Conservation (phyloP, 2,888 invertebrate genomes). For the Liposcelis brunnea region DNA sequence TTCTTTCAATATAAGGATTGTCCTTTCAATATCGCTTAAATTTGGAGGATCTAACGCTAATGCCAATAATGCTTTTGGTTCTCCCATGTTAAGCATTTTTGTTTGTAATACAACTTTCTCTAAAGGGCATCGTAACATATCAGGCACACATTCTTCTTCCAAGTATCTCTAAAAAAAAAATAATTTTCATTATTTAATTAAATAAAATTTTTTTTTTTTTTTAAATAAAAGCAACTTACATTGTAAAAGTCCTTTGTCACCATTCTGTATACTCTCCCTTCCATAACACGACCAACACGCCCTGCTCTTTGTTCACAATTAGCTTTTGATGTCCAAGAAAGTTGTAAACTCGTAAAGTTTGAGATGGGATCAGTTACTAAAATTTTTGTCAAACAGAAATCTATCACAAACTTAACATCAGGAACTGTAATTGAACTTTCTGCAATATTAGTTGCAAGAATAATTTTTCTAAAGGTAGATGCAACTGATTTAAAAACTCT, state of each 20-base stretch:
- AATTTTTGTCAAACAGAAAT: conserved; percentile 82
- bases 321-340: conserved; percentile 77
- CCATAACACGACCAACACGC: conserved; percentile 72
- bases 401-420: conserved; percentile 79
- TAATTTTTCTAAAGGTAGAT: conserved; percentile 57
- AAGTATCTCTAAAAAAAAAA: conserved; percentile 18
- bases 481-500: conserved; percentile 42
- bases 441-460: conserved; percentile 79
- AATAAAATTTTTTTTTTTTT: conserved; percentile 20
- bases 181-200: too few species aligned
- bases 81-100: conserved; percentile 66
- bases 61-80: conserved; percentile 62
- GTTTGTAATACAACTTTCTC: conserved; percentile 62
- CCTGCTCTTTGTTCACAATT: conserved; percentile 83
- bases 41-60: conserved; percentile 77
- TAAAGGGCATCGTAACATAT: conserved; percentile 65
- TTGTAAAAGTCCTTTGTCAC: conserved; percentile 48
- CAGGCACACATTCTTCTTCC: conserved; percentile 43
- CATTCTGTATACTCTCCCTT: conserved; percentile 72
- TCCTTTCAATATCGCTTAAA: conserved; percentile 58
- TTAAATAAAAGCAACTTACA: conserved; percentile 23
- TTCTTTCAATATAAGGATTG: conserved; percentile 72
- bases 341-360: conserved; percentile 57
- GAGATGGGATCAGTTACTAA: conserved; percentile 56
- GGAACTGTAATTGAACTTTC: conserved; percentile 85